Conservation (phyloP, 2,797 vertebrate genomes). For the Sebastiscus tertius region DNA sequence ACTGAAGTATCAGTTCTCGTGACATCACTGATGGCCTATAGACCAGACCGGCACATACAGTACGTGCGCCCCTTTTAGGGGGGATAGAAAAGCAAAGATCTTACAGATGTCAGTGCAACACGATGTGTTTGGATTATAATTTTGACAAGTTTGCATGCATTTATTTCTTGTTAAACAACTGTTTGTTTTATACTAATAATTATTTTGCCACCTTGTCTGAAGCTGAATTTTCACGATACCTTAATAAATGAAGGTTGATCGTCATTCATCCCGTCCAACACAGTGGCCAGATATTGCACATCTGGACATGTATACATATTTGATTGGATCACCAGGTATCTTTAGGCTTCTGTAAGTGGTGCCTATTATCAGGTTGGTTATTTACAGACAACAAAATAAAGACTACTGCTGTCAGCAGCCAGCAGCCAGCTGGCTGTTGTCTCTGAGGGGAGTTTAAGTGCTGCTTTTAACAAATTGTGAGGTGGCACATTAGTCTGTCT, state of each 20-base stretch:
- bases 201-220: too few relatives aligned
- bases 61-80: too few relatives aligned
- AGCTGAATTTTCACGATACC: too few relatives aligned
- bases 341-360: background rate
- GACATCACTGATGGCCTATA: background rate
- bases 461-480: background rate
- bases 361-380: background rate
- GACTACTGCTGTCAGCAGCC: background rate
- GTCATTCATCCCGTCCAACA: too few relatives aligned
- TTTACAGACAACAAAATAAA: background rate
- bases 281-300: too few relatives aligned
- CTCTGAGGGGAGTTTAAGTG: background rate
- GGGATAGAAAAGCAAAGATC: rapidly evolving
- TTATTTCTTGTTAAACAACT: too few relatives aligned
- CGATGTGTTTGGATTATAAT: too few relatives aligned
- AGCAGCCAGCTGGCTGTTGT: background rate
- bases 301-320: background rate
- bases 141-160: too few relatives aligned
- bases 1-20: too few relatives aligned
- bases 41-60: background rate
- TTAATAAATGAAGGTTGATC: too few relatives aligned
- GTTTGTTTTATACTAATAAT: too few relatives aligned
- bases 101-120: too few relatives aligned
- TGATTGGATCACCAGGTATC: background rate
- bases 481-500: background rate